Base-by-base conservation (phyloP, 2,888 invertebrate genomes). In the Lithodes maja region DNA sequence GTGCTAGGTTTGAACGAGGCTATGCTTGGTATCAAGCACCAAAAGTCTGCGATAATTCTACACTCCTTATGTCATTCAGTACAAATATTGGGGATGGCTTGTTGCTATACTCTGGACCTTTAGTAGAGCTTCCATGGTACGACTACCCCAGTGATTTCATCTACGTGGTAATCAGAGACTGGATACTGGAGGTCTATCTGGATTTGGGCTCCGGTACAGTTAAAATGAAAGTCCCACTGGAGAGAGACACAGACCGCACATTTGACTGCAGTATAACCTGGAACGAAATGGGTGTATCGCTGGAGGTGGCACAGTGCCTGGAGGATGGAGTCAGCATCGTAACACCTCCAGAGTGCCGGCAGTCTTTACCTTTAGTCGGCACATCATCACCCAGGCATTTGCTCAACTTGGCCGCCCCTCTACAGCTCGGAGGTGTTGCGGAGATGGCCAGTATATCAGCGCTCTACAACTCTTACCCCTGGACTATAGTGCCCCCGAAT, bases 1-100 rank as follows among this genome's bases (percentile, higher is more conserved):
- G 86, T 17, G 91, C 89, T 3, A 79, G 90, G 50, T 89, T 91
- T 68, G 77, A 90, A 71, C 33, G 55, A n/a, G 91, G 91, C 12
- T 91, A 83, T 52, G 88, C 91, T 2, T 91, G 91, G 91, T 91
- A 90, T 61, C 81, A 89, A n/a, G 68, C 89, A 15, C 80, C 89
- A 15, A 90, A 85, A 50, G 85, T 90, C 17, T 91, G 91, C 68
- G 87, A 90, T n/a, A 89, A 89, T 49, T 86, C 91, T 2, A 69
- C 89, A 5, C 81, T 91, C 2, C 79, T 78, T 3, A 68, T 91
- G 53, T 77, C 89, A 7, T 91, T 91, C 61, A 79, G 89, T 52
- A 85, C 83, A 5, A 17, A 55, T 1, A 79, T 80, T 17, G 12
- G 52, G 1, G 74, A 69, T 7, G 91, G 89, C 1, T 55, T 91